phyloP scores from a whole-genome alignment of 2,888 invertebrate genomes.

The Dexiosoma caninum region DNA sequence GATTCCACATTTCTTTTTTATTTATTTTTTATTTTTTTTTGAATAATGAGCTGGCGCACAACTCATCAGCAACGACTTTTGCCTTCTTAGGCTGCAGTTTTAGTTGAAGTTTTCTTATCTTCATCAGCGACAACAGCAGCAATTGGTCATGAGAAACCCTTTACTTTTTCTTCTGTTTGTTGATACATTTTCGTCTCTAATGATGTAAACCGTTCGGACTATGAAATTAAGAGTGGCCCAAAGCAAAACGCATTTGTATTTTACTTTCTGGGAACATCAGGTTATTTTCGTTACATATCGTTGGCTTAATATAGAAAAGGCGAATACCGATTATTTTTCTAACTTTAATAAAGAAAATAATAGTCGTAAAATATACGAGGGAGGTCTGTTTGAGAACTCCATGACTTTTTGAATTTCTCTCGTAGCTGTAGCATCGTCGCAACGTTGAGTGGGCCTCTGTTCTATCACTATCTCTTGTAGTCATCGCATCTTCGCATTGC shows the following conservation, averaged over 20 bases:
- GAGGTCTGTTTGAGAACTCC: too few species aligned
- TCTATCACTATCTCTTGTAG: too few species aligned
- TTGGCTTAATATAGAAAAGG: too few species aligned
- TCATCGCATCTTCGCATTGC: too few species aligned
- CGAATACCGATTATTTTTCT: too few species aligned
- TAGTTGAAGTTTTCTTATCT: slow-evolving; percentile 21
- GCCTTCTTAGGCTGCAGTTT: slow-evolving; percentile 3
- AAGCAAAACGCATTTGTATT: slow-evolving; percentile 1
- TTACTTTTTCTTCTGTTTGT: slow-evolving; percentile 1
- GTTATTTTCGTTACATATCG: too few species aligned
- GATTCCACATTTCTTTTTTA: slow-evolving; percentile 47
- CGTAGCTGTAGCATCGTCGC: too few species aligned
- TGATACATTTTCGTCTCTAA: slow-evolving; percentile 28
- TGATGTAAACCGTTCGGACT: slow-evolving; percentile 45
- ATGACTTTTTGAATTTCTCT: too few species aligned
- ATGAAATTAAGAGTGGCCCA: neutral
- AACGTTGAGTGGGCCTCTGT: too few species aligned
- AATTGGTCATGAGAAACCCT: slow-evolving; percentile 43
- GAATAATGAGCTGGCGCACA: slow-evolving; percentile 55
- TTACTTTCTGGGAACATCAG: slow-evolving; percentile 12
- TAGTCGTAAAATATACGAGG: too few species aligned
- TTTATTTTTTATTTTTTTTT: too few species aligned
- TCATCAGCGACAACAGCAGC: slow-evolving; percentile 30
- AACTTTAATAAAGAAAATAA: too few species aligned
- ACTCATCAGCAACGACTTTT: slow-evolving; percentile 38